Evolutionary conservation across 1,140 invertebrate species (phyloP), one percentile per base, ranked within the genome.

Genomic region (Pseudomyrmex flavicornis): DNA sequence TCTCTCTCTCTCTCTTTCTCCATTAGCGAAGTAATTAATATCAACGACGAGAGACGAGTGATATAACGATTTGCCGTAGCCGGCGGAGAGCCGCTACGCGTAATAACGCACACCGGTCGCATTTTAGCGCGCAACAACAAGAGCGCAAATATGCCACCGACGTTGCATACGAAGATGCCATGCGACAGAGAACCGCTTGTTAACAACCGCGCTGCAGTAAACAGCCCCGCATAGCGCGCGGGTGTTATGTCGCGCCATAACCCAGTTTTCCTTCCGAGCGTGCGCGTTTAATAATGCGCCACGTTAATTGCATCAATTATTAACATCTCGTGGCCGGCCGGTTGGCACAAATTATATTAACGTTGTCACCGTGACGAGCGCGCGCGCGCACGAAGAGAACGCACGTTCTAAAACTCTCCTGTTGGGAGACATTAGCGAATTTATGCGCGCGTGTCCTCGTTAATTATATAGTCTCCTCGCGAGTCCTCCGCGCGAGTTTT

Each of bases 221-320:
- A 80, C 76, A 80, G 44, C 75, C 75, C 63, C 26, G 75, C 66
- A 35, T 20, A 80, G 20, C 76, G 26, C 26, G 2, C 3, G 54
- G 44, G 35, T 72, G 66, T 80, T 80, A 70, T 70, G 76, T 80
- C 76, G 66, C 56, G 54, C 20, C 17, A 58, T 80, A 80, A 80
- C 76, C 79, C 72, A 82, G 72, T 75, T 82, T 82, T 75, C 79
- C 69, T 82, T 62, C 70, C 58, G 50, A 82, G 72, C 58, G 48
- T 73, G 61, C 59, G 26, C 59, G 26, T 75, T 82, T 82, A 82
- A 82, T 75, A 82, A 82, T 62, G 79, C n/a, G 69, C 70, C 35
- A 44, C 58, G 69, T 82, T 82, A 75, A 82, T 82, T 82, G 70
- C 72, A 75, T 82, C 69, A 52, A 82, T 82, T 82, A 82, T 82